These are phyloP conservation scores for Andricus quercusramuli DNA, from an alignment of 2,888 invertebrate genomes.

Conservation along the genomic window DNA sequence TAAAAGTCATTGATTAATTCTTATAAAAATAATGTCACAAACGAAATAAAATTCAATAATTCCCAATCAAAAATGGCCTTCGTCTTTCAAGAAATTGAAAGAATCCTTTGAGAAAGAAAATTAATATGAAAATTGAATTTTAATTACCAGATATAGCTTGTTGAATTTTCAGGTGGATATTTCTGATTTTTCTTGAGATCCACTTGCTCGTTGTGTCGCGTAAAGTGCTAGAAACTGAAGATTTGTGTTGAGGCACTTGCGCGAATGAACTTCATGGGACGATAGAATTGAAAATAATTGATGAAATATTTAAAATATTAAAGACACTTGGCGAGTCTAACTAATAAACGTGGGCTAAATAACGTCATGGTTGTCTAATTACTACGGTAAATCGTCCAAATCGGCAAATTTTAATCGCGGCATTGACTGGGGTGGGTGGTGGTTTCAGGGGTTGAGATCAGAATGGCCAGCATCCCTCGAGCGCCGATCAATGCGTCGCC, in stretches of 20 bases:
- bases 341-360: conserved; percentile 7
- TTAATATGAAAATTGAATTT: background rate
- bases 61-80: conserved; percentile 21
- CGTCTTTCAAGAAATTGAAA: background rate
- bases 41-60: conserved; percentile 39
- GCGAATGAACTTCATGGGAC: conserved; percentile 58
- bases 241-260: conserved; percentile 62
- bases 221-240: conserved; percentile 39
- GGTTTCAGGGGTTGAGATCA: conserved; percentile 63
- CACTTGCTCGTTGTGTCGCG: background rate
- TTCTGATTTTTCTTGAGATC: background rate
- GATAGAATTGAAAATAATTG: conserved; percentile 34
- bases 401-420: conserved; percentile 59
- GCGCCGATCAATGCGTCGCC: conserved; percentile 60
- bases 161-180: background rate
- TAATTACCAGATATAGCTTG: background rate
- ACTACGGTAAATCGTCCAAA: conserved; percentile 50
- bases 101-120: background rate
- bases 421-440: conserved; percentile 60
- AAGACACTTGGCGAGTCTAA: conserved; percentile 6
- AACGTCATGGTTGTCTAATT: conserved; percentile 51
- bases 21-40: background rate
- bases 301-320: background rate
- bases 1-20: background rate
- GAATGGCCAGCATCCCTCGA: conserved; percentile 61